phyloP scores from a whole-genome alignment of 2,888 invertebrate genomes.

The Ganaspis brasiliensis region DNA sequence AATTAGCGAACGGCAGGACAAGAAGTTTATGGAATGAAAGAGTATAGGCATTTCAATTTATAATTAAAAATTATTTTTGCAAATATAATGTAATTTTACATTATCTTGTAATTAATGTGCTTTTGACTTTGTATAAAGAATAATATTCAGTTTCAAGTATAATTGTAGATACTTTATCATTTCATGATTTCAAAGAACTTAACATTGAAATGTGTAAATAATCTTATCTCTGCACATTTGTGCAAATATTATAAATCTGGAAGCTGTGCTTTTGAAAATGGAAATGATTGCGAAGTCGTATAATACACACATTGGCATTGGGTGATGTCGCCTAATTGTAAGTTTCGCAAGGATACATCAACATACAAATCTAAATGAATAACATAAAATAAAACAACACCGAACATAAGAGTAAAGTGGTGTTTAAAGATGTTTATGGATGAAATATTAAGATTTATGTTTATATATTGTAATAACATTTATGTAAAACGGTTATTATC shows the following conservation, averaged over 20 bases:
- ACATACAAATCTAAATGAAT: constrained; percentile 17
- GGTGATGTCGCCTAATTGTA: constrained; percentile 6
- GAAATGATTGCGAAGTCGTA: not conserved
- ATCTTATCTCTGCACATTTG: constrained; percentile 7
- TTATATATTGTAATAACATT: constrained; percentile 78
- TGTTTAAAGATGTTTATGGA: constrained; percentile 71
- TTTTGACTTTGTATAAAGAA: too few relatives aligned
- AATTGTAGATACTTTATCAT: not conserved
- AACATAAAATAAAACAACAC: constrained; percentile 45
- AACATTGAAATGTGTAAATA: constrained; percentile 1
- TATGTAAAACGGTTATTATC: constrained; percentile 75
- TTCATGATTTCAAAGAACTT: not conserved
- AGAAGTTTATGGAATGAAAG: too few relatives aligned
- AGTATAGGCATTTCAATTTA: too few relatives aligned
- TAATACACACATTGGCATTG: too few relatives aligned
- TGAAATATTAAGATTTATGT: constrained; percentile 75
- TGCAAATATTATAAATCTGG: constrained; percentile 45
- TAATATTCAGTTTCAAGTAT: too few relatives aligned
- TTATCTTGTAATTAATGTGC: too few relatives aligned
- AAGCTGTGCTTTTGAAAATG: not conserved
- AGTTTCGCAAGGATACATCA: not conserved
- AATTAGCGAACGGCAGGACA: not conserved
- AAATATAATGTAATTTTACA: not conserved
- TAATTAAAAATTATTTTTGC: too few relatives aligned
- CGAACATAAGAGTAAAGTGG: constrained; percentile 46